Evolutionary conservation across 2,888 invertebrate genomes (phyloP).

Genomic region (Dioctria rufipes): DNA sequence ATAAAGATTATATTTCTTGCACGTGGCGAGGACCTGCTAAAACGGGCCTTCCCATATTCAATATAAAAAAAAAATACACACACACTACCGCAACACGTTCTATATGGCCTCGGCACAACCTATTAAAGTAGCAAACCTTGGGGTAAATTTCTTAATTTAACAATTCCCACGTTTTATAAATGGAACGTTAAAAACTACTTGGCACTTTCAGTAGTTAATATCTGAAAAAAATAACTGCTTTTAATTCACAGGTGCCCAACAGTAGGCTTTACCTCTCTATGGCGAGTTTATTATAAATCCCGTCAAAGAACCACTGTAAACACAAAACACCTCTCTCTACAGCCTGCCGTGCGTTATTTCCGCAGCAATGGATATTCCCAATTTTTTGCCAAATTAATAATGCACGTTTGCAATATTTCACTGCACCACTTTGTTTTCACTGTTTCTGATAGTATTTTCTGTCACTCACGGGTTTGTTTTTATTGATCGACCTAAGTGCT

Average conservation of each 20-base stretch:
- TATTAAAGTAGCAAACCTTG: neutral
- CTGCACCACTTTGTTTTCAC: neutral
- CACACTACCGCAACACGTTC: conserved; percentile 20
- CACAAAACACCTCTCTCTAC: neutral
- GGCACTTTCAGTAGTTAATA: too few relatives aligned
- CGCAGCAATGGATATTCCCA: neutral
- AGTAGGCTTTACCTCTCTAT: neutral
- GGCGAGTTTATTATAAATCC: too few relatives aligned
- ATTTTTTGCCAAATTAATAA: neutral
- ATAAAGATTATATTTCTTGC: neutral
- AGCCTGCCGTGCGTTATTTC: neutral
- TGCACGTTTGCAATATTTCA: conserved; percentile 14
- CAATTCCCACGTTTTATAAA: neutral
- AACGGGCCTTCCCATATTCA: neutral
- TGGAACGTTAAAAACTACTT: too few relatives aligned
- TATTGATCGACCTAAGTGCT: conserved; percentile 28
- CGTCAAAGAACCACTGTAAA: conserved; percentile 22
- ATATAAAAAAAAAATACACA: neutral
- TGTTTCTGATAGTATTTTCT: conserved; percentile 14
- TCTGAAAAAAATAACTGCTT: too few relatives aligned
- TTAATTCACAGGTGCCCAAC: conserved; percentile 17
- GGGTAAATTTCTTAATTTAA: neutral
- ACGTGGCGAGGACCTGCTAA: conserved; percentile 2
- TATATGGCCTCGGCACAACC: conserved; percentile 5
- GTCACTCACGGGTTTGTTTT: conserved; percentile 31